A percentile compares a stretch with the other conserved stretches of the same genome.
Evolutionary conservation across 2,888 invertebrate species (phyloP).

Genomic region (Antheraea yamamai): DNA sequence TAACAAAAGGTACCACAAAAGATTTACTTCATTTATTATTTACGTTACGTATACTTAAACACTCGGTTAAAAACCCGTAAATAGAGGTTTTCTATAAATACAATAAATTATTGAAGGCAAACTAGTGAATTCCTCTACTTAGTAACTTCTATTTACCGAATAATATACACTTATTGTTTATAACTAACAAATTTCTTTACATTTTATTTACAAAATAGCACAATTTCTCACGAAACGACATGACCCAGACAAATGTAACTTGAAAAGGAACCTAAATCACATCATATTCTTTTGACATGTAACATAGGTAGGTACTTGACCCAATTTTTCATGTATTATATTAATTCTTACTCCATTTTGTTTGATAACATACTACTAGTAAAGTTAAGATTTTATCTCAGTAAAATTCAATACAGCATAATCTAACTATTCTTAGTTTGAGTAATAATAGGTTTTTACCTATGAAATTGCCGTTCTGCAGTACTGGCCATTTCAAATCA

Average conservation of each 20-base stretch:
- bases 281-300: slow-evolving; percentile 4
- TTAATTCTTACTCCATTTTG: background rate
- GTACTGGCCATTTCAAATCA: too few species aligned
- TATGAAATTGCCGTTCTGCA: too few species aligned
- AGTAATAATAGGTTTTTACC: too few species aligned
- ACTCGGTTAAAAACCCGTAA: background rate
- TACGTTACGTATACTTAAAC: too few species aligned
- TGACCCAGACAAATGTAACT: slow-evolving; percentile 43
- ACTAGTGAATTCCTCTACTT: background rate
- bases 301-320: background rate
- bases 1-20: too few species aligned
- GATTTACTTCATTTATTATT: too few species aligned
- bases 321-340: background rate
- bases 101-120: background rate
- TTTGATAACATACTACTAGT: background rate
- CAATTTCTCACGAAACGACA: slow-evolving; percentile 39
- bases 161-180: background rate
- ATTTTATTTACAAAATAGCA: slow-evolving; percentile 23
- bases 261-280: slow-evolving; percentile 28
- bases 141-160: background rate
- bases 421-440: too few species aligned
- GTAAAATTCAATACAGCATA: background rate
- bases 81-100: background rate
- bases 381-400: background rate
- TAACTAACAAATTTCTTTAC: background rate